Evolutionary conservation across 2,888 invertebrate species (phyloP).

Genomic region (Phania funesta): DNA sequence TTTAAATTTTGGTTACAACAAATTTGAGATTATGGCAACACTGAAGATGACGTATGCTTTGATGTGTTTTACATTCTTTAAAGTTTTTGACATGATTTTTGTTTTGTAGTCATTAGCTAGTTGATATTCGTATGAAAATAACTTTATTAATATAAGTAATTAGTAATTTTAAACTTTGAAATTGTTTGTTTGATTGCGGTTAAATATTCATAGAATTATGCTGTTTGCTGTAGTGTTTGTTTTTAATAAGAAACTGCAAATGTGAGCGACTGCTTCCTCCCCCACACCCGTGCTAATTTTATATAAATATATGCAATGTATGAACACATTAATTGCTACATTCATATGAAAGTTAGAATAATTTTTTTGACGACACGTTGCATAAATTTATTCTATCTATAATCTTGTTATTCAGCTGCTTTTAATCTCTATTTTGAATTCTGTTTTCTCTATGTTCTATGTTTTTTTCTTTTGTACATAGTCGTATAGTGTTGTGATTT

Average conservation of each 20-base stretch:
- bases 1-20: too few species aligned
- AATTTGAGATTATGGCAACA: too few species aligned
- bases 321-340: neutral
- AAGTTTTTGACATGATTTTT: too few species aligned
- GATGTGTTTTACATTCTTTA: too few species aligned
- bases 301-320: neutral
- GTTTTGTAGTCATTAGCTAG: too few species aligned
- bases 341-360: neutral
- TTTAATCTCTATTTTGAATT: constrained; percentile 12
- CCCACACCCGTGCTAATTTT: neutral
- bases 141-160: too few species aligned
- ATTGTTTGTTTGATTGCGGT: neutral
- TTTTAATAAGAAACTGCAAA: neutral
- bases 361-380: constrained; percentile 74
- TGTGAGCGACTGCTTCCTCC: constrained; percentile 10
- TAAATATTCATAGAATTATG: constrained; percentile 10
- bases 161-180: constrained; percentile 39
- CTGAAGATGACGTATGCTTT: too few species aligned
- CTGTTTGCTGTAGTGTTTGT: neutral
- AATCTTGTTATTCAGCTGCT: constrained; percentile 63
- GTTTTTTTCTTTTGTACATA: neutral
- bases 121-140: too few species aligned
- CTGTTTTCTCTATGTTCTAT: neutral
- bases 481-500: too few species aligned
- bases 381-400: constrained; percentile 71